Evolutionary conservation across 2,797 vertebrate genomes (phyloP), one percentile per base, ranked within the genome.

Genomic region (Poecile montanus): DNA sequence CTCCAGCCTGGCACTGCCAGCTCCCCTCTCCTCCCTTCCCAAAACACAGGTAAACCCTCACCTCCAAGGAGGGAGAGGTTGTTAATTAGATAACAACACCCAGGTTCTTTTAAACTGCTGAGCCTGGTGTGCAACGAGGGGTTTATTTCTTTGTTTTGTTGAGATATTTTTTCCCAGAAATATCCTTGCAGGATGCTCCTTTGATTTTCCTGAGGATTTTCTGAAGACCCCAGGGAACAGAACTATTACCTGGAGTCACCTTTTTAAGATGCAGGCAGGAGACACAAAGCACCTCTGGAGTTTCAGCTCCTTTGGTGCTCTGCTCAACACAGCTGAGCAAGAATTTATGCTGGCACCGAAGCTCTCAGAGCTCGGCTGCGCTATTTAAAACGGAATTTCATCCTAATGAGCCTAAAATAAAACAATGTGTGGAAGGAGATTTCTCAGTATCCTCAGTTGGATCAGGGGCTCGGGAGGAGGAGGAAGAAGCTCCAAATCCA

Each of bases 361-460:
- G 91, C 90, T 98, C 96, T 94, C 91, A 38, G 96, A 96, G 97
- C 86, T 73, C 40, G 91, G 96, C 96, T 97, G 82, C 56, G 94
- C 96, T 96, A 90, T 97, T 96, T 96, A 95, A 97, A 97, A 97
- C 85, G 68, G 94, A 96, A 97, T 97, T 97, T 98, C 97, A 96
- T 96, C 97, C 97, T 96, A 94, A 98, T 92, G 95, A 97, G 95
- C 90, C 95, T 91, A 93, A 97, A 97, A 98, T 95, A 97, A 97
- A 98, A 90, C 95, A 97, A 86, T 22, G 94, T 89, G 97, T 68
- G 88, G 95, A 96, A 97, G 87, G 92, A 94, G 97, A 94, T 97
- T 96, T 98, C 96, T 93, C 94, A 97, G 96, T 79, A 85, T 36
- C 63, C 93, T 97, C 94, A 53, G 89, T 34, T 62, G 94, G 88